Conservation (phyloP, 2,797 vertebrate species). For the Danio kyathit region DNA sequence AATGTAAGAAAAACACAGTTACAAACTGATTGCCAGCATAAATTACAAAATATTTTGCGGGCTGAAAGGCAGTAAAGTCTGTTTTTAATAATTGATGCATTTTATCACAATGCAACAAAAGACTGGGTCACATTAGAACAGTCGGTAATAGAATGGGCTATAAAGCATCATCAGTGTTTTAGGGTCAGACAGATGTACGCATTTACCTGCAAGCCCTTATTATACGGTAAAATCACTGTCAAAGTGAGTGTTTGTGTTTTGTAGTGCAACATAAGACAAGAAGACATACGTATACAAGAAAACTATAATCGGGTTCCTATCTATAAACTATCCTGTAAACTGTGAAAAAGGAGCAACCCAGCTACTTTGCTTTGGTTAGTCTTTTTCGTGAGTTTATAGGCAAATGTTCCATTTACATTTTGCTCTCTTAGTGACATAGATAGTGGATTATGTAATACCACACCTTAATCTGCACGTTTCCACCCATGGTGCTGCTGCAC, state of each 20-base stretch:
- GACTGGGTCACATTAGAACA: constrained; percentile 30
- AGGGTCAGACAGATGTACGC: background rate
- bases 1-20: constrained; percentile 49
- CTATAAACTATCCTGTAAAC: too few relatives aligned
- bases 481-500: too few relatives aligned
- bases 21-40: constrained; percentile 49
- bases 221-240: constrained; percentile 31
- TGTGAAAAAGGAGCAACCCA: too few relatives aligned
- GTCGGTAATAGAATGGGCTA: constrained; percentile 39
- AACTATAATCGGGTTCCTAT: too few relatives aligned
- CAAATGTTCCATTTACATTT: too few relatives aligned
- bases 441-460: too few relatives aligned
- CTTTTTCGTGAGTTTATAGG: too few relatives aligned
- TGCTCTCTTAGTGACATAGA: too few relatives aligned
- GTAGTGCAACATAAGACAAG: background rate
- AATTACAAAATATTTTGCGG: constrained; percentile 35
- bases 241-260: constrained; percentile 6
- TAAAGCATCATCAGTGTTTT: constrained; percentile 39
- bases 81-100: constrained; percentile 35
- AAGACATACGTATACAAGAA: background rate
- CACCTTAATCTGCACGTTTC: too few relatives aligned
- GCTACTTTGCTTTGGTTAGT: too few relatives aligned
- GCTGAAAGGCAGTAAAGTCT: constrained; percentile 25
- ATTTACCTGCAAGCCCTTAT: constrained; percentile 4
- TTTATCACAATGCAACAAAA: constrained; percentile 24